A percentile compares a stretch with the other conserved stretches of the same genome.
phyloP scores from a whole-genome alignment of 2,888 invertebrate genomes.

The Loripinus fragilis region DNA sequence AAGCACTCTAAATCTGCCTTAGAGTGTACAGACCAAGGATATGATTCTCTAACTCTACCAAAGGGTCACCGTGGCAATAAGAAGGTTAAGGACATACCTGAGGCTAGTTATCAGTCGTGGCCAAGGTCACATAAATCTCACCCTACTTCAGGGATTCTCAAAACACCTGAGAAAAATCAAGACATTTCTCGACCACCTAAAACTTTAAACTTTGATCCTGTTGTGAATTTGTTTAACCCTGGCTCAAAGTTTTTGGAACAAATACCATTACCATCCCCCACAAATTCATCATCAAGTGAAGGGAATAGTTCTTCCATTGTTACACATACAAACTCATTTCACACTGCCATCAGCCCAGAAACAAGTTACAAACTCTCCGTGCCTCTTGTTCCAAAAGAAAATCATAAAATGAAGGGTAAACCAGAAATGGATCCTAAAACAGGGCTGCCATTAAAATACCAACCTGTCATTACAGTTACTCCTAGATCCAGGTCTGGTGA shows the following conservation, averaged over 20 bases:
- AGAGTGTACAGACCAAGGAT: constrained; percentile 55
- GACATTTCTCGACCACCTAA: constrained; percentile 64
- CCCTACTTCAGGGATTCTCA: constrained; percentile 72
- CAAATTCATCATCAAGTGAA: constrained; percentile 68
- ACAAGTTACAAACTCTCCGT: constrained; percentile 64
- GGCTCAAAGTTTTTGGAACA: constrained; percentile 65
- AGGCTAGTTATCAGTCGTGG: constrained; percentile 72
- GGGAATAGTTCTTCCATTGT: constrained; percentile 38
- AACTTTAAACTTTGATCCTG: constrained; percentile 76
- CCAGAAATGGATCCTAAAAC: constrained; percentile 21
- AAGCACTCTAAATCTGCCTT: constrained; percentile 51
- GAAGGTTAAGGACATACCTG: constrained; percentile 24
- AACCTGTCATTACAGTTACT: constrained; percentile 71
- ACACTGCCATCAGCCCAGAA: constrained; percentile 28
- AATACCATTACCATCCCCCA: constrained; percentile 66
- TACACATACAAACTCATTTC: constrained; percentile 38
- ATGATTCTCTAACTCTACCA: constrained; percentile 33
- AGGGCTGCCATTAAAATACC: constrained; percentile 67
- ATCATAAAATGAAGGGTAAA: neutral
- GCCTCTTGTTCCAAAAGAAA: constrained; percentile 37
- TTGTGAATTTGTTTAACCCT: constrained; percentile 74
- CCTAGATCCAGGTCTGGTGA: constrained; percentile 63
- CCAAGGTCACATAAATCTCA: constrained; percentile 69
- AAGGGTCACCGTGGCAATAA: constrained; percentile 1
- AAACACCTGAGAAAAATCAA: constrained; percentile 69